A percentile compares a stretch with the other conserved stretches of the same genome.
Conservation (phyloP, 2,113 vertebrate genomes). For the Embiotoca jacksoni region DNA sequence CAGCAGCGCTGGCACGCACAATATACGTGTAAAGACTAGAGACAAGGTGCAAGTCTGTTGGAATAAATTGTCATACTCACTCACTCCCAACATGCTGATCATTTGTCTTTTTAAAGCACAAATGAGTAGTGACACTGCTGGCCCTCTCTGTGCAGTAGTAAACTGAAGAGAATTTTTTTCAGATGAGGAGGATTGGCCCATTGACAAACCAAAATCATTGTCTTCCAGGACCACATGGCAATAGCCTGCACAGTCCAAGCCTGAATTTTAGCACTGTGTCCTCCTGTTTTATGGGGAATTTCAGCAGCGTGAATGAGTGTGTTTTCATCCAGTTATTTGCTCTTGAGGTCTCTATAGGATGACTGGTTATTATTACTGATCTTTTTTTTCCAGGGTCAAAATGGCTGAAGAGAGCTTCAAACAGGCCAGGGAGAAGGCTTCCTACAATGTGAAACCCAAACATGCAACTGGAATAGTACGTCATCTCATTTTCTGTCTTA, state of each 20-base stretch:
- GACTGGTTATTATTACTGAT: neutral
- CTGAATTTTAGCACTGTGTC: neutral
- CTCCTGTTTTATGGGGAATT: slow-evolving; percentile 7
- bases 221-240: slow-evolving; percentile 45
- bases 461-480: slow-evolving; percentile 94
- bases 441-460: slow-evolving; percentile 93
- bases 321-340: neutral
- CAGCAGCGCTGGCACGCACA: neutral
- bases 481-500: slow-evolving; percentile 33
- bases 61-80: neutral
- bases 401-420: slow-evolving; percentile 92
- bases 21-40: neutral
- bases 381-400: slow-evolving; percentile 87
- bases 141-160: slow-evolving; percentile 29
- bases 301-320: slow-evolving; percentile 15
- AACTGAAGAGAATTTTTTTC: slow-evolving; percentile 54
- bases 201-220: slow-evolving; percentile 37
- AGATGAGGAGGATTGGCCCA: slow-evolving; percentile 25
- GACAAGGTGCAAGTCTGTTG: neutral
- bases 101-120: slow-evolving; percentile 36
- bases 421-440: slow-evolving; percentile 91
- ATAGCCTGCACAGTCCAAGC: slow-evolving; percentile 15
- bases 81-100: slow-evolving; percentile 26
- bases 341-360: neutral
- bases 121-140: slow-evolving; percentile 38